Percentiles rank a stretch among this genome's conserved stretches.
Conservation (phyloP, 2,888 invertebrate genomes). For the Tipula unca region DNA sequence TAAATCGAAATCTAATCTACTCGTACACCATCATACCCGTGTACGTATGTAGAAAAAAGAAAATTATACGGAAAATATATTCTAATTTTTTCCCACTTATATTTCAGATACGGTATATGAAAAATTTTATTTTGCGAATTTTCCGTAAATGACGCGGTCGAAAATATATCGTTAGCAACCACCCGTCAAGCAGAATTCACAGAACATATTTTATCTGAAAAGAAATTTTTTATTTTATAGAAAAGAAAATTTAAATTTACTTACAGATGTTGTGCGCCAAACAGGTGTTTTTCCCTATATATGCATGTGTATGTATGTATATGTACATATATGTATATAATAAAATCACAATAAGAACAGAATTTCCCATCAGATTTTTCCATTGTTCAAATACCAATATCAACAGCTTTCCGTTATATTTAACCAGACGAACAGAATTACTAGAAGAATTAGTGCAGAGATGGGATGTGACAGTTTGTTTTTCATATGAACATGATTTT, state of each 20-base stretch:
- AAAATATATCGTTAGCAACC: neutral
- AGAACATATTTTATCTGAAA: neutral
- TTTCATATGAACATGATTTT: neutral
- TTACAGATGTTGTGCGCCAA: neutral
- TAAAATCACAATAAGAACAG: neutral
- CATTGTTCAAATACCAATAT: neutral
- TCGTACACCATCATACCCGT: too few species aligned
- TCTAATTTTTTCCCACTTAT: neutral
- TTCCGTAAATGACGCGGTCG: slow-evolving; percentile 8
- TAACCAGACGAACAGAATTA: neutral
- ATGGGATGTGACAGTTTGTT: neutral
- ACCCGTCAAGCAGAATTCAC: neutral
- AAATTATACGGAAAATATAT: neutral
- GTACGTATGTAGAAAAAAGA: neutral
- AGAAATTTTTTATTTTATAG: neutral
- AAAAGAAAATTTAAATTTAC: neutral
- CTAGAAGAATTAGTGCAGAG: neutral
- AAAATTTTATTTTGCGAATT: neutral
- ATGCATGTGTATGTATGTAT: neutral
- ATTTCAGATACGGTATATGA: neutral
- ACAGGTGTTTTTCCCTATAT: neutral
- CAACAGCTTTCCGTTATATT: slow-evolving; percentile 2
- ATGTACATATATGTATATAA: neutral
- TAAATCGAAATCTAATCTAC: neutral
- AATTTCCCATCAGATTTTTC: neutral